Conservation (phyloP, 2,888 invertebrate genomes). For the Hoplodrina ambigua region DNA sequence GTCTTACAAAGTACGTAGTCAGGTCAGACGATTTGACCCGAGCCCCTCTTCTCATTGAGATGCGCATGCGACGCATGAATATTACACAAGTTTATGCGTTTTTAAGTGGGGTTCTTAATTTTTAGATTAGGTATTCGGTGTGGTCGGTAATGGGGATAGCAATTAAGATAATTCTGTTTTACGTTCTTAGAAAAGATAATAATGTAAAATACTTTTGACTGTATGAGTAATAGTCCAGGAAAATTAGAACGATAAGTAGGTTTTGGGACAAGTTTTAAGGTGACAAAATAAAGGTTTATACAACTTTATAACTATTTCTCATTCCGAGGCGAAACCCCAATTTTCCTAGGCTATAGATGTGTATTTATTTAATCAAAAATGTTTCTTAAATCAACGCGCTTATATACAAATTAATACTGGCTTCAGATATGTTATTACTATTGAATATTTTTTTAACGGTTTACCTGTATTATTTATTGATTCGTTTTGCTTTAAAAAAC, state of each 20-base stretch:
- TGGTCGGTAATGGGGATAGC: slow-evolving; percentile 4
- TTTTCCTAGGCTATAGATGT: no score
- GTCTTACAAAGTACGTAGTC: slow-evolving; percentile 14
- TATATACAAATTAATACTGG: no score
- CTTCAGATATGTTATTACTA: neutral
- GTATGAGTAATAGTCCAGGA: no score
- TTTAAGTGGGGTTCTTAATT: slow-evolving; percentile 26
- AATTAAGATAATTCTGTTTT: slow-evolving; percentile 9
- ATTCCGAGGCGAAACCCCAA: no score
- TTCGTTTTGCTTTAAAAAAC: slow-evolving; percentile 1
- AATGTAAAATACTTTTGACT: no score
- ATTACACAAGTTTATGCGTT: slow-evolving; percentile 14
- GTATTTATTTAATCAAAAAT: no score
- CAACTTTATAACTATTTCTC: no score
- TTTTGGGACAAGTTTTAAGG: no score
- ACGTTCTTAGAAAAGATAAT: no score
- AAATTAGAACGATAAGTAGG: no score
- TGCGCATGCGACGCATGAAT: slow-evolving; percentile 14
- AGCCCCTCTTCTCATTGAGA: slow-evolving; percentile 33
- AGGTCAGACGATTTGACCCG: slow-evolving; percentile 53
- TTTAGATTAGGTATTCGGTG: neutral
- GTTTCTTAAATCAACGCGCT: no score
- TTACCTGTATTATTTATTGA: neutral
- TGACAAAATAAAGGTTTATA: no score
- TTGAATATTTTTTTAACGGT: neutral